Percentiles rank a stretch among this genome's conserved stretches.
Evolutionary conservation across 2,888 invertebrate species (phyloP).

Genomic region (Epinotia demarniana): DNA sequence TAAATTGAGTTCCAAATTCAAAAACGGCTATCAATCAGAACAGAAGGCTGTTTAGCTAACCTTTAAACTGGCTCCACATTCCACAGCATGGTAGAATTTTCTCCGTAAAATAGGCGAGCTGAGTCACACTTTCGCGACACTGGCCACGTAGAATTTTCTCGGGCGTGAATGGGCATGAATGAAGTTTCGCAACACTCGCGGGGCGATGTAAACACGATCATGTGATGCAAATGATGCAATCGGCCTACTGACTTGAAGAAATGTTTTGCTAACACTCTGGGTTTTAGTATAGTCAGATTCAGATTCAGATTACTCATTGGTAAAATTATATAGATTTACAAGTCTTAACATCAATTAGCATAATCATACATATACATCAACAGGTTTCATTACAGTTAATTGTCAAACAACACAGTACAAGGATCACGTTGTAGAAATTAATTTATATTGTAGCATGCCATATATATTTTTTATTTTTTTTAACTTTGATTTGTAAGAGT

Average conservation of each 20-base stretch:
- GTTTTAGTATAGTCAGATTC: neutral
- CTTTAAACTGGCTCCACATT: neutral
- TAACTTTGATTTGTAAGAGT: too few relatives aligned
- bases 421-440: too few relatives aligned
- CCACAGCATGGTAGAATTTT: neutral
- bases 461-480: too few relatives aligned
- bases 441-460: too few relatives aligned
- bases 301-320: too few relatives aligned
- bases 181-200: neutral
- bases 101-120: neutral
- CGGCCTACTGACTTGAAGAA: constrained; percentile 4
- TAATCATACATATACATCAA: too few relatives aligned
- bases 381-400: too few relatives aligned
- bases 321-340: too few relatives aligned
- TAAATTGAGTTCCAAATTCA: neutral
- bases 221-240: constrained; percentile 2
- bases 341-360: too few relatives aligned
- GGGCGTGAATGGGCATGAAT: constrained; percentile 8
- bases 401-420: too few relatives aligned
- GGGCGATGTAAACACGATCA: neutral
- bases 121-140: neutral
- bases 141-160: constrained; percentile 2
- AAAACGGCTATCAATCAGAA: neutral
- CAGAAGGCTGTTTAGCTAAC: neutral
- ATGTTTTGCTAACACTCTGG: neutral